phyloP scores from a whole-genome alignment of 53 echinoderm and acorn worm genomes.

The Glandiceps talaboti region DNA sequence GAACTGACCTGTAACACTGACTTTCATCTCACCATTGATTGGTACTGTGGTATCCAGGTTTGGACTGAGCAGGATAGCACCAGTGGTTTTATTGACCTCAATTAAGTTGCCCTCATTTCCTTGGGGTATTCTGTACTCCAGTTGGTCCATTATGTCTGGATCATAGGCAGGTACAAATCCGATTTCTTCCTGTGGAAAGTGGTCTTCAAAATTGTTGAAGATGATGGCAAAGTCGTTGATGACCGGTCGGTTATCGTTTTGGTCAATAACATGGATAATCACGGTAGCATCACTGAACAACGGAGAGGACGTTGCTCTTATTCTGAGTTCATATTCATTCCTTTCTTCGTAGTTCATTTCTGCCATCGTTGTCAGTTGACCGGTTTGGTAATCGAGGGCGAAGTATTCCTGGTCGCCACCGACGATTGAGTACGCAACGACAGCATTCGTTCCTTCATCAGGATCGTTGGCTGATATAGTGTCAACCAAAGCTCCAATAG shows the following conservation, averaged over 20 bases:
- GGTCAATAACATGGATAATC: constrained; percentile 57
- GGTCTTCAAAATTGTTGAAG: constrained; percentile 89
- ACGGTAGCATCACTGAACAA: constrained; percentile 62
- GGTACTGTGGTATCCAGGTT: constrained; percentile 16
- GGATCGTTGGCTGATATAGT: constrained; percentile 58
- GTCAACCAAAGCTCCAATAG: constrained; percentile 57
- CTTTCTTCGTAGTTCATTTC: constrained; percentile 72
- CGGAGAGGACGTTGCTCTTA: constrained; percentile 74
- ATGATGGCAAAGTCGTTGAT: constrained; percentile 82
- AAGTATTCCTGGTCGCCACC: constrained; percentile 60
- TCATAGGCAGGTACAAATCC: constrained; percentile 82
- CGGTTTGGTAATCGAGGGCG: constrained; percentile 62
- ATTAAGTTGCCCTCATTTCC: constrained; percentile 64
- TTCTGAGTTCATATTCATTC: constrained; percentile 46
- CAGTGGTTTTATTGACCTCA: constrained; percentile 60
- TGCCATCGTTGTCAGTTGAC: constrained; percentile 56
- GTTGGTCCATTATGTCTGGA: constrained; percentile 65
- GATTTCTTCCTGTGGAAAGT: constrained; percentile 77
- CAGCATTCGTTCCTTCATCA: constrained; percentile 64
- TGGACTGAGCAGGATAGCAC: constrained; percentile 71
- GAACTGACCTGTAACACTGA: constrained; percentile 85
- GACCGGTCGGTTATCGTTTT: constrained; percentile 83
- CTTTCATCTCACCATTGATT: constrained; percentile 32
- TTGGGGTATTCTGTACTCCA: constrained; percentile 43
- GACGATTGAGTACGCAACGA: constrained; percentile 56